Base-by-base conservation (phyloP, 2,888 invertebrate species). In the Noctua janthe region DNA sequence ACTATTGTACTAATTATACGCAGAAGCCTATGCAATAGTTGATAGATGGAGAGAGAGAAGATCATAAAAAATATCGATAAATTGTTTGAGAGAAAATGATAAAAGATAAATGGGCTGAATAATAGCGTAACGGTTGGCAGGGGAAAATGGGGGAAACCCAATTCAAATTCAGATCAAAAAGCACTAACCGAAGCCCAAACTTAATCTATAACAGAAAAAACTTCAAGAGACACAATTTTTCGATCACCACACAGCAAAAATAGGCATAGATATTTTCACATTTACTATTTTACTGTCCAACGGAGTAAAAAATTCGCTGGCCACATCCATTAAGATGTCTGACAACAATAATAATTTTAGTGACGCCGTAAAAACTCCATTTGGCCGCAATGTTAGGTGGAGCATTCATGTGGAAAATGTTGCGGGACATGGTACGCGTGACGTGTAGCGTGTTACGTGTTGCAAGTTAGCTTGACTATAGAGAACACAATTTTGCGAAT, bases 271-370 rank as follows among this genome's bases (percentile, higher is more conserved):
- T 79, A 75, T 79, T 70, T 84, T 79, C 70, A 74, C 81, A 82
- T 81, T 83, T 78, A 85, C 81, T 86, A 88, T 88, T 86, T 80
- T 76, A 90, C 78, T 85, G 87, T 67, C 77, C 90, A 87, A n/a
- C 78, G 85, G 78, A 82, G 89, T 85, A 87, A 88, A 89, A 89
- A 89, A 87, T 84, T 83, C 83, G 89, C 87, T 71, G 75, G 80
- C 59, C 81, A 82, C 86, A 77, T 74, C 90, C 90, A 88, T 90
- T 90, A 85, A 78, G 81, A 87, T 83, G 83, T 75, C 85, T 83
- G 89, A 81, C 87, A 90, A 90, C 87, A 90, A 88, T 89, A 88
- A 88, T 89, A 85, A 89, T 90, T 89, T 89, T 88, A 87, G 90
- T 88, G 90, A 85, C 87, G 64, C 78, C 90, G 85, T 89, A 88